Base-by-base conservation (phyloP, 2,113 vertebrate genomes). In the Leucopternis melanops region DNA sequence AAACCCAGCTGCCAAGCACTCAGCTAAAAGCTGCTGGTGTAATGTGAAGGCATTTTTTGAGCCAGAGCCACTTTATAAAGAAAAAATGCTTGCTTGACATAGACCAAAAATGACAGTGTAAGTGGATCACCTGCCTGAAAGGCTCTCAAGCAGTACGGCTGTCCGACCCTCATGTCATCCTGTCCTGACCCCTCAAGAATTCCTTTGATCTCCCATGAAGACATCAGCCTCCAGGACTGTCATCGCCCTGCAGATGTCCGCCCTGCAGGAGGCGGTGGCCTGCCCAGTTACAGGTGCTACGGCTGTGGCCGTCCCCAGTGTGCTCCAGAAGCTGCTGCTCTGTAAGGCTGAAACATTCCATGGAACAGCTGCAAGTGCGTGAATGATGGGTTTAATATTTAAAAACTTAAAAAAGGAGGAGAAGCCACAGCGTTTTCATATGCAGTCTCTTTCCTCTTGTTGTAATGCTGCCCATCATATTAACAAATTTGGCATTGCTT, bases 51-150 rank as follows among this genome's bases (percentile, higher is more conserved):
- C 23, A 13, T 58, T 82, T 94, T 90, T 85, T 81, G 57, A 90
- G 66, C 45, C 29, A 25, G 40, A 92, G 77, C 70, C 38, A 52
- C 83, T 95, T 94, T 86, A 66, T 80, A 75, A 74, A 86, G 79
- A 55, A 94, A 95, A 77, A 92, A 49, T 36, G 12, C 63, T 81
- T 86, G 40, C 42, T 93, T 94, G 94, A 91, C 74, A 67, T 21
- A 93, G 85, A 88, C 77, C 50, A 91, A 74, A 91, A 92, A 91
- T 87, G 93, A 94, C 92, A 95, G 88, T 65, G 75, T 86, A 94
- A 89, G 89, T 82, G 82, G 92, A 95, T 95, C 92, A 95, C 85
- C 94, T 94, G 96, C 80, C 88, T 81, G 81, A 83, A 91, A 94
- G 89, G 57, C 82, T 96, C 81, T 67, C 58, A 77, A 42, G 90